Evolutionary conservation across 2,797 vertebrate genomes (phyloP).

Genomic region (Spheniscus humboldti): DNA sequence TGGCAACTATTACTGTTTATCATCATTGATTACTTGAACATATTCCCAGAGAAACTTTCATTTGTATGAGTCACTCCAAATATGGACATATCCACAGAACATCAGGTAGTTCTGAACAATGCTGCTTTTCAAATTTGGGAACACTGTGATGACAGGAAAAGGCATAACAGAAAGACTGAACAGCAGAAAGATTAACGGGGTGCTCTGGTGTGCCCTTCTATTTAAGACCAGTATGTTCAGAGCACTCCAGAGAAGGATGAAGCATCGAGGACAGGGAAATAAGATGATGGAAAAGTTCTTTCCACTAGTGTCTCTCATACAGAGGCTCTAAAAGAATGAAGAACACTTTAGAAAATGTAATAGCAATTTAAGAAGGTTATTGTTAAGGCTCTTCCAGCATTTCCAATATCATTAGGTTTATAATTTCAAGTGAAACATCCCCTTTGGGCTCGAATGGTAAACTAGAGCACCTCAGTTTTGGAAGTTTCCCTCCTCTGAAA

Average conservation of each 20-base stretch:
- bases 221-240: neutral
- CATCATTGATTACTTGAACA: neutral
- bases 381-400: neutral
- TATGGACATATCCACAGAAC: neutral
- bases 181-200: neutral
- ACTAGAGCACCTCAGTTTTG: neutral
- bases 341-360: neutral
- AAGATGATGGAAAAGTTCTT: neutral
- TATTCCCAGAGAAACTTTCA: neutral
- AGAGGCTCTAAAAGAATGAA: neutral
- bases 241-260: neutral
- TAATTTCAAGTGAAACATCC: neutral
- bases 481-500: neutral
- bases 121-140: neutral
- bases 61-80: neutral
- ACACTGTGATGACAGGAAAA: neutral
- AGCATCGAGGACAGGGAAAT: neutral
- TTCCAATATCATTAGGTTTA: neutral
- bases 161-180: neutral
- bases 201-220: neutral
- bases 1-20: neutral
- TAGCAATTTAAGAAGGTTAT: neutral
- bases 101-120: neutral
- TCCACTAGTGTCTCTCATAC: neutral
- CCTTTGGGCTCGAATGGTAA: neutral